phyloP scores from a whole-genome alignment of 2,888 invertebrate species.

The Lypha dubia region DNA sequence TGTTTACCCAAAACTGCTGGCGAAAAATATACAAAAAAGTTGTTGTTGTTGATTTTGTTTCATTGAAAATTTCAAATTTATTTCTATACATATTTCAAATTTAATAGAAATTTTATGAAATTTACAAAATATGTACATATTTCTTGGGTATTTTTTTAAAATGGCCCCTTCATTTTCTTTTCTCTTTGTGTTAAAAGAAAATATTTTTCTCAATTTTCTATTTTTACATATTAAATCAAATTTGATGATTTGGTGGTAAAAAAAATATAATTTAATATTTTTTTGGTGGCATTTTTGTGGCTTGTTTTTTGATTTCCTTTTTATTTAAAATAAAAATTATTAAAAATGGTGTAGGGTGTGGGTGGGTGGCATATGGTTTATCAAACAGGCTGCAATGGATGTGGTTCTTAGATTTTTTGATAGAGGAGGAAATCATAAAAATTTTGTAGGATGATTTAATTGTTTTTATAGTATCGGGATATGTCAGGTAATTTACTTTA shows the following conservation, averaged over 20 bases:
- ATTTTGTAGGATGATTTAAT: slow-evolving; percentile 42
- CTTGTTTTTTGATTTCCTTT: slow-evolving; percentile 37
- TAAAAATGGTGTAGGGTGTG: no score
- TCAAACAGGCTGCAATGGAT: slow-evolving; percentile 48
- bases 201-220: slow-evolving; percentile 7
- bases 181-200: background rate
- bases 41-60: slow-evolving; percentile 41
- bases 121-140: background rate
- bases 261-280: slow-evolving; percentile 12
- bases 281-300: slow-evolving; percentile 40
- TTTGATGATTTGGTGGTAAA: slow-evolving; percentile 28
- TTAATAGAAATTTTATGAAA: slow-evolving; percentile 47
- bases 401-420: slow-evolving; percentile 51
- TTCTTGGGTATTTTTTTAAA: slow-evolving; percentile 22
- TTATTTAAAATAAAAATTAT: slow-evolving; percentile 38
- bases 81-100: slow-evolving; percentile 28
- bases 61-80: slow-evolving; percentile 28
- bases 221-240: slow-evolving; percentile 25
- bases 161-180: background rate
- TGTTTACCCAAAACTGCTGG: slow-evolving; percentile 66
- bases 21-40: slow-evolving; percentile 67
- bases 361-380: slow-evolving; percentile 54
- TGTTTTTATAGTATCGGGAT: slow-evolving; percentile 16
- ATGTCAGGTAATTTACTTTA: slow-evolving; percentile 22
- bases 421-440: slow-evolving; percentile 48